phyloP scores from a whole-genome alignment of 2,113 vertebrate genomes.

The Calonectris borealis region DNA sequence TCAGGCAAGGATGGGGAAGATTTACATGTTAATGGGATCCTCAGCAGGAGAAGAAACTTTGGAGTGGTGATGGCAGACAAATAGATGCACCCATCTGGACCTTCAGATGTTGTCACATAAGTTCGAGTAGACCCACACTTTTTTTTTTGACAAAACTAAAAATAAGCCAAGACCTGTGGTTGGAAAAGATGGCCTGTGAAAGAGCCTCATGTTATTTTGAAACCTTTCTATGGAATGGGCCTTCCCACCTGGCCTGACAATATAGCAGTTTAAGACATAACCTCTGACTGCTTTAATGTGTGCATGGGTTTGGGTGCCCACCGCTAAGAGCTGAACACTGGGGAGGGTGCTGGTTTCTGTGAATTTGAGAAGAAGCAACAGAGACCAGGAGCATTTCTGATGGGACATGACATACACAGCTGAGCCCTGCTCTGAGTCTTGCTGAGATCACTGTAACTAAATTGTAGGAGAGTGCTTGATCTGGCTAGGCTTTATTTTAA shows the following conservation, averaged over 20 bases:
- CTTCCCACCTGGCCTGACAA: background rate
- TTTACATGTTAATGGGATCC: constrained; percentile 57
- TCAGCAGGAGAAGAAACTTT: constrained; percentile 32
- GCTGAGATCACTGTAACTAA: background rate
- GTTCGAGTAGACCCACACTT: background rate
- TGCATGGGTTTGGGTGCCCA: background rate
- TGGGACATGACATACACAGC: background rate
- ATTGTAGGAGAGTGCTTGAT: background rate
- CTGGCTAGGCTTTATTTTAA: background rate
- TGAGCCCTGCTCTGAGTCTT: background rate
- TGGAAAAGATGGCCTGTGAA: background rate
- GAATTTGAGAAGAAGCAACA: background rate
- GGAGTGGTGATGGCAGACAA: background rate
- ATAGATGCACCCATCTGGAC: constrained; percentile 33
- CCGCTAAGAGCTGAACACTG: background rate
- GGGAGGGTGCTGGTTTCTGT: background rate
- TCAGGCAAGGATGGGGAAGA: constrained; percentile 38
- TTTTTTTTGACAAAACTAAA: background rate
- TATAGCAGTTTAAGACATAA: background rate
- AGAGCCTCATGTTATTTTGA: background rate
- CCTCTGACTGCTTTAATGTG: background rate
- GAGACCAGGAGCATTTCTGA: background rate
- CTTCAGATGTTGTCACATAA: background rate
- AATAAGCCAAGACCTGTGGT: background rate
- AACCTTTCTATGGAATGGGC: background rate